These are phyloP conservation scores for Cnemophilus loriae DNA, from an alignment of 2,113 vertebrate species.

Conservation along the genomic window DNA sequence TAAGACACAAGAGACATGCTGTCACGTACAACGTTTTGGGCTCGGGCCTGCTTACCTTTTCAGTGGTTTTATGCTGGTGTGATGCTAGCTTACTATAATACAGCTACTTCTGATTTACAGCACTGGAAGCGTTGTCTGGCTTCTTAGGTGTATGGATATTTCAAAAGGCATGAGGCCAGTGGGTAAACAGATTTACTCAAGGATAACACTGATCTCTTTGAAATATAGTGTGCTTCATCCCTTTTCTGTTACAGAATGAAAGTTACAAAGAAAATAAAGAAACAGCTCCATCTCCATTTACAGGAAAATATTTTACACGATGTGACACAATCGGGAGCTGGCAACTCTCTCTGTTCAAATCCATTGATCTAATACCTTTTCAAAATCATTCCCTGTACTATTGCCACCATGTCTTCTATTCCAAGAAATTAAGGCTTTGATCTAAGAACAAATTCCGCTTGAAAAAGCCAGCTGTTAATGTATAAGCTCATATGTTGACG, in stretches of 20 bases:
- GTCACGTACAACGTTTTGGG: neutral
- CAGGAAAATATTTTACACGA: neutral
- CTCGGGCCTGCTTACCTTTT: neutral
- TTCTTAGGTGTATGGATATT: neutral
- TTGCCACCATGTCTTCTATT: neutral
- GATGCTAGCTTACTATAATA: neutral
- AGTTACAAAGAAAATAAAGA: conserved; percentile 8
- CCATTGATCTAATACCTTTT: neutral
- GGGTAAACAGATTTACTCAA: neutral
- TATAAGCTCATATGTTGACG: neutral
- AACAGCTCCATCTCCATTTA: neutral
- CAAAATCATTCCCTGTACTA: neutral
- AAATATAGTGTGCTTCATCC: neutral
- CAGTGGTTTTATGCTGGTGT: neutral
- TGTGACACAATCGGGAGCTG: neutral
- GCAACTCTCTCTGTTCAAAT: neutral
- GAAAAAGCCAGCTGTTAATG: neutral
- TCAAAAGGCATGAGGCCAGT: neutral
- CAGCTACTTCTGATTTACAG: neutral
- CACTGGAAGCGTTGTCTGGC: neutral
- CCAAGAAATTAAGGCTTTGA: neutral
- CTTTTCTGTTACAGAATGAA: conserved; percentile 10
- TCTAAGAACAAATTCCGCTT: neutral
- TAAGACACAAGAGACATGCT: neutral
- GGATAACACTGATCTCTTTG: neutral